Conservation (phyloP, 92 coral and sea anemone genomes). For the Actinostola sp. region DNA sequence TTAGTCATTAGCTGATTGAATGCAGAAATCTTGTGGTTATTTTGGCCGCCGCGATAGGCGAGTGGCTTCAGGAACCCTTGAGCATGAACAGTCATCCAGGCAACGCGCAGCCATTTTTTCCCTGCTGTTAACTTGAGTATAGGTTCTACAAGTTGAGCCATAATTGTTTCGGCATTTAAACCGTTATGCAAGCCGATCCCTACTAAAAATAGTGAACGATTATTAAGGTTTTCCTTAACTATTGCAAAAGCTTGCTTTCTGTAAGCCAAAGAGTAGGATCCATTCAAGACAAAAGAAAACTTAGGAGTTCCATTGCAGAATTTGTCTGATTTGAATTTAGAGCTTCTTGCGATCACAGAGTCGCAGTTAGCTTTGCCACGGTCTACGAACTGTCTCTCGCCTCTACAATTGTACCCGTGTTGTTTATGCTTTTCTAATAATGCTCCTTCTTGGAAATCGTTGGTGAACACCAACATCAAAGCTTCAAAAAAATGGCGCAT, state of each 20-base stretch:
- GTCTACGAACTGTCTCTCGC: conserved; percentile 83
- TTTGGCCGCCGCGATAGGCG: conserved; percentile 41
- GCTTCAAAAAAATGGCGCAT: conserved; percentile 69
- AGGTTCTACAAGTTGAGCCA: conserved; percentile 49
- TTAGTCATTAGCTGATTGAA: conserved; percentile 49
- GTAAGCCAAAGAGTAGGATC: conserved; percentile 31
- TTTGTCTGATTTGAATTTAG: conserved; percentile 5
- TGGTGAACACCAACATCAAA: conserved; percentile 58
- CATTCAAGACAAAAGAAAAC: conserved; percentile 50
- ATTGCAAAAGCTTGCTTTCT: conserved; percentile 38
- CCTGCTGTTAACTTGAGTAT: conserved; percentile 31
- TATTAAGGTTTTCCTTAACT: conserved; percentile 48
- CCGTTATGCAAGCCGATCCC: conserved; percentile 67
- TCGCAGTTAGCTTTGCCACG: conserved; percentile 59
- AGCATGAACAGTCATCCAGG: conserved; percentile 74
- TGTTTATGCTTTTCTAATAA: conserved; percentile 13
- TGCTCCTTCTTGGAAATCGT: conserved; percentile 48
- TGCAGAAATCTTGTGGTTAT: conserved; percentile 21
- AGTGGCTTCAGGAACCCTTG: conserved; percentile 70
- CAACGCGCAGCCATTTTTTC: conserved; percentile 61
- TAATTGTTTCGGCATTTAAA: conserved; percentile 21
- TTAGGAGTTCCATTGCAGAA: conserved; percentile 46
- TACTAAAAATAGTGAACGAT: conserved; percentile 46
- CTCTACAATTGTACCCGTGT: conserved; percentile 56
- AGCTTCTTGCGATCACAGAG: conserved; percentile 22